phyloP scores from a whole-genome alignment of 2,888 invertebrate species.

The Physocephala rufipes region DNA sequence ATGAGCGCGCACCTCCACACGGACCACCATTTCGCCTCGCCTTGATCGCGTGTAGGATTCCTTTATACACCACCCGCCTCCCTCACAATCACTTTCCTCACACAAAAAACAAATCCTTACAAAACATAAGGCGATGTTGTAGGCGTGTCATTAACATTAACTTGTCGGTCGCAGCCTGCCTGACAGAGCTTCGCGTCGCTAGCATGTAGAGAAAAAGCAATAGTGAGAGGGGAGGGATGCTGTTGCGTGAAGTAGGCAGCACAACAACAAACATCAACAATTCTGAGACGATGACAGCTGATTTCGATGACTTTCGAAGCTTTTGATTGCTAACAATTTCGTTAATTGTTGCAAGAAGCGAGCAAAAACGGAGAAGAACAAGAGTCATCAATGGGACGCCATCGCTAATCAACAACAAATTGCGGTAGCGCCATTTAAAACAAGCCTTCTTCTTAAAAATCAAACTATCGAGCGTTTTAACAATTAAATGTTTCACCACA shows the following conservation, averaged over 20 bases:
- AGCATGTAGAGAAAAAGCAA: too few relatives aligned
- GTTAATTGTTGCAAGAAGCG: constrained; percentile 5
- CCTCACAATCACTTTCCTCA: too few relatives aligned
- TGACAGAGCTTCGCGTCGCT: too few relatives aligned
- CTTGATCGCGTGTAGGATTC: constrained; percentile 16
- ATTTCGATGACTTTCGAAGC: background rate
- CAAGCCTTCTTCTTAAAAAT: background rate
- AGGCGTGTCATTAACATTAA: constrained; percentile 28
- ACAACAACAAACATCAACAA: background rate
- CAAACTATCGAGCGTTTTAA: background rate
- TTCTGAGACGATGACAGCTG: constrained; percentile 19
- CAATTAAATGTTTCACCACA: background rate
- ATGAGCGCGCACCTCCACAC: background rate
- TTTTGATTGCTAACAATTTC: constrained; percentile 6
- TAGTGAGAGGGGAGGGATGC: too few relatives aligned
- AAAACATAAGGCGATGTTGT: constrained; percentile 22
- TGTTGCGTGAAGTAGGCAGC: too few relatives aligned
- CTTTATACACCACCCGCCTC: too few relatives aligned
- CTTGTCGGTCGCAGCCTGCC: background rate
- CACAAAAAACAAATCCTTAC: constrained; percentile 13
- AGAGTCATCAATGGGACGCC: too few relatives aligned
- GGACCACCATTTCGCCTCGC: background rate
- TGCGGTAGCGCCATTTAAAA: constrained; percentile 26
- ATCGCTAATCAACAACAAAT: constrained; percentile 21
- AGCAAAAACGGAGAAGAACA: background rate